Evolutionary conservation across 1,140 invertebrate species (phyloP).

Genomic region (Limonius californicus): DNA sequence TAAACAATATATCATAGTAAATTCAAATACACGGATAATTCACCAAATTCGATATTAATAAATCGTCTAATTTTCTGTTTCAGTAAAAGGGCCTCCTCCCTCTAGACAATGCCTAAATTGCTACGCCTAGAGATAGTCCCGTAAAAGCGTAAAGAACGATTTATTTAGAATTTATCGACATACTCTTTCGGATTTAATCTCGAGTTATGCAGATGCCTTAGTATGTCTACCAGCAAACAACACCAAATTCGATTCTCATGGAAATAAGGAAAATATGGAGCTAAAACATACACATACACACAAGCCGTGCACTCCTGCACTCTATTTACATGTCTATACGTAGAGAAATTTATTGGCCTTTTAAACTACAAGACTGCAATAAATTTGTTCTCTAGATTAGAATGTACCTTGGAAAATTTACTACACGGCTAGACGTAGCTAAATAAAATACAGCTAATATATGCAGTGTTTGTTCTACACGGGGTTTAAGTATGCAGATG

Average conservation of each 20-base stretch:
- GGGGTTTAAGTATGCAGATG: constrained; percentile 1
- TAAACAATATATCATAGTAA: no score
- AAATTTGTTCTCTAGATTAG: constrained; percentile 40
- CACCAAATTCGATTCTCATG: constrained; percentile 28
- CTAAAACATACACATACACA: not conserved
- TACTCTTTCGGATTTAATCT: constrained; percentile 5
- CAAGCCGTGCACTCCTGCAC: constrained; percentile 16
- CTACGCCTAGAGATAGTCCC: no score
- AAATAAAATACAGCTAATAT: constrained; percentile 10
- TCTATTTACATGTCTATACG: constrained; percentile 40
- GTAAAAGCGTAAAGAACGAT: no score
- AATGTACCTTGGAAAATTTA: constrained; percentile 30
- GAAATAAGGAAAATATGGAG: constrained; percentile 22
- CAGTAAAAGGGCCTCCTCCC: no score
- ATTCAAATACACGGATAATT: no score
- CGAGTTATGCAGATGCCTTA: constrained; percentile 16
- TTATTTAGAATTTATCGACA: no score
- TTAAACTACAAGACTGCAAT: constrained; percentile 40
- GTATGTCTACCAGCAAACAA: constrained; percentile 20
- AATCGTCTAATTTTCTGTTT: no score
- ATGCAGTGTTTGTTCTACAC: constrained; percentile 4
- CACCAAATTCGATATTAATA: no score
- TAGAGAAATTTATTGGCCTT: constrained; percentile 37
- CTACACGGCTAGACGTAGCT: not conserved
- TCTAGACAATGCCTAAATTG: no score